A percentile compares a stretch with the other conserved stretches of the same genome.
Evolutionary conservation across 2,113 vertebrate species (phyloP).

Genomic region (Echinops telfairi): DNA sequence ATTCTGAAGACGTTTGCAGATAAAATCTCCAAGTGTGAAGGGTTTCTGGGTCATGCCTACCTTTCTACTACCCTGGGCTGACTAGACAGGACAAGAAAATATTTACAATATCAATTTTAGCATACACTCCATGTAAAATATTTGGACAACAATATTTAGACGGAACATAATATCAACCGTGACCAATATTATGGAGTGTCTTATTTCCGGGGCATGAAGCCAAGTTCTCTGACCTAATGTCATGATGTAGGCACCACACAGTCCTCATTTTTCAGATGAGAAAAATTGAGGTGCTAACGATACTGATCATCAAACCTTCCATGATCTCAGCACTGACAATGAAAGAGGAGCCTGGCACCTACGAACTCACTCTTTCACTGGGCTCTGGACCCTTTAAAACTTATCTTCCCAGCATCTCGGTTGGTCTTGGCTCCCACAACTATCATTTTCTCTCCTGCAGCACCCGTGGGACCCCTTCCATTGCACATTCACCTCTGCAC

Average conservation of each 20-base stretch:
- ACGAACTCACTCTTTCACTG: not conserved
- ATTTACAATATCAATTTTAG: conserved; percentile 1
- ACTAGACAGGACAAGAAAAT: too few species aligned
- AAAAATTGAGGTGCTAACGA: not conserved
- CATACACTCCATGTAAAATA: not conserved
- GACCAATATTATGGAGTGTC: not conserved
- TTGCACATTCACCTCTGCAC: not conserved
- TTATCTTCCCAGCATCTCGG: not conserved
- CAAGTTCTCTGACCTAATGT: not conserved
- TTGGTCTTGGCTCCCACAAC: not conserved
- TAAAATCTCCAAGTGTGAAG: not conserved
- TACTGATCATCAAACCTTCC: not conserved
- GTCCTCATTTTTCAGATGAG: not conserved
- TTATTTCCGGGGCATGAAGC: not conserved
- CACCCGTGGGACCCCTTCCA: not conserved
- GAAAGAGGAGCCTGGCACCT: not conserved
- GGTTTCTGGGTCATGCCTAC: not conserved
- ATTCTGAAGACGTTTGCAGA: not conserved
- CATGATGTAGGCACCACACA: too few species aligned
- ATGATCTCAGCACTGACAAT: not conserved
- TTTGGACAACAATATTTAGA: not conserved
- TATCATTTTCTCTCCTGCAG: not conserved
- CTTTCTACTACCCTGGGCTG: not conserved
- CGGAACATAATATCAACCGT: not conserved
- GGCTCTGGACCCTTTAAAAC: not conserved